A percentile compares a stretch with the other conserved stretches of the same genome.
Conservation (phyloP, 2,113 vertebrate species). For the Platysteira castanea region DNA sequence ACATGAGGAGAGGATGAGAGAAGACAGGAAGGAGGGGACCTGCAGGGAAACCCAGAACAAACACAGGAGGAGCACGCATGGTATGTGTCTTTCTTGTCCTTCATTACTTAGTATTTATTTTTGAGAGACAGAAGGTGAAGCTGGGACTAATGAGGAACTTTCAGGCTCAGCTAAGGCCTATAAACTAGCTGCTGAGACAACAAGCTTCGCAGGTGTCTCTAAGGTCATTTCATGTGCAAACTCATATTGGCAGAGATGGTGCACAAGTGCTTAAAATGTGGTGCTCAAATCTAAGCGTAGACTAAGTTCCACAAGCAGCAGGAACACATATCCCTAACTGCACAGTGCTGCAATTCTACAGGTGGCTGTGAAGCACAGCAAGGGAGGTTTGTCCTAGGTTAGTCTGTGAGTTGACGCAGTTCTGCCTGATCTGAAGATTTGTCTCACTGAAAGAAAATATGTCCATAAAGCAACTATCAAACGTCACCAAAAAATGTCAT, state of each 20-base stretch:
- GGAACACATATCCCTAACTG: rapidly evolving
- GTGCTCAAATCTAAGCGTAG: background rate
- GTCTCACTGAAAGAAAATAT: background rate
- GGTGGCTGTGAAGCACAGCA: background rate
- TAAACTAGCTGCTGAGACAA: background rate
- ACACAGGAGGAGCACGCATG: background rate
- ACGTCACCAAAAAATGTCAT: background rate
- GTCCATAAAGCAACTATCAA: background rate
- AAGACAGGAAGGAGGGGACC: background rate
- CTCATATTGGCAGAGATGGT: background rate
- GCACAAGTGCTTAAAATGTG: background rate
- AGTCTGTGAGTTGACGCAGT: background rate
- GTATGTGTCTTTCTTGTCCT: background rate
- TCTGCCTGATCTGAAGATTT: background rate
- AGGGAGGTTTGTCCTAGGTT: background rate
- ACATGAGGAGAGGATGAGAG: background rate
- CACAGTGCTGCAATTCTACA: background rate
- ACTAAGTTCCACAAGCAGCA: background rate
- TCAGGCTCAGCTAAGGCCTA: background rate
- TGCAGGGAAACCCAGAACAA: background rate
- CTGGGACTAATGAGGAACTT: background rate
- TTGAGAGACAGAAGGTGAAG: background rate
- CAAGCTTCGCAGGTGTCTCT: background rate
- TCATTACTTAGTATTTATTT: background rate
- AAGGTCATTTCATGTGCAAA: background rate